Conservation (phyloP, 2,888 invertebrate genomes). For the Gibbula magus region DNA sequence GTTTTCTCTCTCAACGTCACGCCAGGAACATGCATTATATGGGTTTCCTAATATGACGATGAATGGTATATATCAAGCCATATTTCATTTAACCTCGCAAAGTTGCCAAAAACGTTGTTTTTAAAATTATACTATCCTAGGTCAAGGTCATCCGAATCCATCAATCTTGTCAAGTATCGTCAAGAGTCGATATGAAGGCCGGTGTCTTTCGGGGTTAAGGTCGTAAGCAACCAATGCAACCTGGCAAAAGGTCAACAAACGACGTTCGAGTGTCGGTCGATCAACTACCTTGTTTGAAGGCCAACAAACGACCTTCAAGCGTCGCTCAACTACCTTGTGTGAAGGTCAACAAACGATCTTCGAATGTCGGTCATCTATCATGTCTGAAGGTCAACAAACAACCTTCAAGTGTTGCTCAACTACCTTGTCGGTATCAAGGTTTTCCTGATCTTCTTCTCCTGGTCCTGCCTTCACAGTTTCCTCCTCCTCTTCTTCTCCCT, state of each 20-base stretch:
- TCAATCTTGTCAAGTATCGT: no score
- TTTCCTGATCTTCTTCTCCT: conserved; percentile 8
- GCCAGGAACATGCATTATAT: no score
- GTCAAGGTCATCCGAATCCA: not conserved
- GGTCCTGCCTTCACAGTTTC: not conserved
- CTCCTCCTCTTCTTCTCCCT: not conserved
- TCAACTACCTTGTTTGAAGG: not conserved
- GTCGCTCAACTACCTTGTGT: not conserved
- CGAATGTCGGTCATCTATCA: not conserved
- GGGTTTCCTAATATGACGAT: no score
- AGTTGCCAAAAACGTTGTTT: no score
- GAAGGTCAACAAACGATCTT: no score
- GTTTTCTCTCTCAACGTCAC: no score
- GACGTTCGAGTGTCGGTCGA: no score
- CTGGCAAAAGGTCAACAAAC: no score
- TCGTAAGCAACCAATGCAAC: not conserved
- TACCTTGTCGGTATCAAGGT: conserved; percentile 11
- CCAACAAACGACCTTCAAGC: no score
- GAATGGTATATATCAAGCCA: no score
- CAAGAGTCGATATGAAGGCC: no score
- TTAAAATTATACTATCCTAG: not conserved
- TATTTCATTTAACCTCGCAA: no score
- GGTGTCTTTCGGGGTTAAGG: not conserved
- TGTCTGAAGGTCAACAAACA: not conserved
- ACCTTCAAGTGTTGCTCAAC: not conserved